phyloP scores from a whole-genome alignment of 2,888 invertebrate genomes.

The Odontocolon sp. region DNA sequence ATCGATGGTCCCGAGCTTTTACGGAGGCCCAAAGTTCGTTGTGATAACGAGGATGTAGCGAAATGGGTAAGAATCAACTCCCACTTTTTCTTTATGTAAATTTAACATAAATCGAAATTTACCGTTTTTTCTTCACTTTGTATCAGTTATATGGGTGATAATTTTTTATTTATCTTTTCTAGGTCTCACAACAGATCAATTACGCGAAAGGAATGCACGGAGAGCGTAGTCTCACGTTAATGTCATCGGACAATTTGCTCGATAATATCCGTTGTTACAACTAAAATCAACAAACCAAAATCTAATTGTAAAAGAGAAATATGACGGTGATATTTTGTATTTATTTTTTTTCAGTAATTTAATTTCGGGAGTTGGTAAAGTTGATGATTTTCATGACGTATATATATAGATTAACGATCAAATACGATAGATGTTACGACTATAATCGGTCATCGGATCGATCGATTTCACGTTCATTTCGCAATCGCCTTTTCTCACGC shows the following conservation, averaged over 20 bases:
- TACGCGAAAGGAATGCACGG: slow-evolving; percentile 93
- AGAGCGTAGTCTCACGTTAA: slow-evolving; percentile 89
- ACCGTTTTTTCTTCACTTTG: too few relatives aligned
- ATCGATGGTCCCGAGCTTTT: slow-evolving; percentile 82
- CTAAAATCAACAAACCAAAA: slow-evolving; percentile 62
- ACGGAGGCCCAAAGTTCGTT: slow-evolving; percentile 89
- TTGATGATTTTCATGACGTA: slow-evolving; percentile 8
- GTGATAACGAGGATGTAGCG: slow-evolving; percentile 88
- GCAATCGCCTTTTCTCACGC: background rate
- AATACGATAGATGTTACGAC: background rate
- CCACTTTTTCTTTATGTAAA: too few relatives aligned
- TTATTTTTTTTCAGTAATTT: slow-evolving; percentile 10
- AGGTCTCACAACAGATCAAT: slow-evolving; percentile 91
- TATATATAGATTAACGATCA: slow-evolving; percentile 2
- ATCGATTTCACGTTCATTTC: background rate
- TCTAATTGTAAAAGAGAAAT: background rate
- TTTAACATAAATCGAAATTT: too few relatives aligned
- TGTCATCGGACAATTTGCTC: slow-evolving; percentile 79
- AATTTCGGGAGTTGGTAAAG: background rate
- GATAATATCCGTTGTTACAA: slow-evolving; percentile 78
- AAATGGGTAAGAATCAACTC: slow-evolving; percentile 82
- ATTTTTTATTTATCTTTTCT: slow-evolving; percentile 43
- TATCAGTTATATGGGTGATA: background rate
- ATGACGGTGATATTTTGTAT: slow-evolving; percentile 40
- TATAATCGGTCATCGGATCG: background rate